Conservation (phyloP, 2,113 vertebrate genomes). For the Oncorhynchus kisutch region DNA sequence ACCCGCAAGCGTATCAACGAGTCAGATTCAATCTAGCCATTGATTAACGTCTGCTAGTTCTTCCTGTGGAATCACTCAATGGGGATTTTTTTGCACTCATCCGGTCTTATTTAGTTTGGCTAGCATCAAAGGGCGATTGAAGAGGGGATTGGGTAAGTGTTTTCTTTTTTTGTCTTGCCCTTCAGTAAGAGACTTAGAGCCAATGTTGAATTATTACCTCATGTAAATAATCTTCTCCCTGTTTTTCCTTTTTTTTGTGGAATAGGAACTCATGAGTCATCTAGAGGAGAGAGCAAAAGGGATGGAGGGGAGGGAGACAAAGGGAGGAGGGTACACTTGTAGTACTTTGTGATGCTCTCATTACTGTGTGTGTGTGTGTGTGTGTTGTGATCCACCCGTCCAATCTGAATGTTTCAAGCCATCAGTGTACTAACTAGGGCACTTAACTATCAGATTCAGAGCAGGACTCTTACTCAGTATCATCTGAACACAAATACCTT, state of each 20-base stretch:
- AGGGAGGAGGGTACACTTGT: constrained; percentile 51
- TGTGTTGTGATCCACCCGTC: constrained; percentile 39
- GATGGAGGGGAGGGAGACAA: constrained; percentile 51
- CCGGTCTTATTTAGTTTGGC: constrained; percentile 70
- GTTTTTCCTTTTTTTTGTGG: constrained; percentile 40
- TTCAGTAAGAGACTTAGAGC: constrained; percentile 62
- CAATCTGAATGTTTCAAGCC: constrained; percentile 37
- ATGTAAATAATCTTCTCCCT: constrained; percentile 70
- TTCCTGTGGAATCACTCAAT: constrained; percentile 71
- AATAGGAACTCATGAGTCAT: constrained; percentile 53
- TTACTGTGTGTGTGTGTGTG: constrained; percentile 41
- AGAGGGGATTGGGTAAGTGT: constrained; percentile 65
- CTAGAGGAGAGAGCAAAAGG: background rate
- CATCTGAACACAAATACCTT: constrained; percentile 44
- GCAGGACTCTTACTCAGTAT: constrained; percentile 11
- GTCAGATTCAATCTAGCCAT: constrained; percentile 73
- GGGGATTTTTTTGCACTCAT: constrained; percentile 72
- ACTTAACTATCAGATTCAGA: constrained; percentile 18
- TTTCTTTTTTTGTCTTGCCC: constrained; percentile 50
- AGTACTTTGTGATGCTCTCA: constrained; percentile 60
- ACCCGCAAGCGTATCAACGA: constrained; percentile 27
- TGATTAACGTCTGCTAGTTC: constrained; percentile 74
- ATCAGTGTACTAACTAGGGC: constrained; percentile 6
- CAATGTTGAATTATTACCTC: constrained; percentile 72
- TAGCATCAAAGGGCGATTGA: constrained; percentile 68